Evolutionary conservation across 2,797 vertebrate genomes (phyloP), one percentile per base, ranked within the genome.

Genomic region (Mormyrus proboscirostris): DNA sequence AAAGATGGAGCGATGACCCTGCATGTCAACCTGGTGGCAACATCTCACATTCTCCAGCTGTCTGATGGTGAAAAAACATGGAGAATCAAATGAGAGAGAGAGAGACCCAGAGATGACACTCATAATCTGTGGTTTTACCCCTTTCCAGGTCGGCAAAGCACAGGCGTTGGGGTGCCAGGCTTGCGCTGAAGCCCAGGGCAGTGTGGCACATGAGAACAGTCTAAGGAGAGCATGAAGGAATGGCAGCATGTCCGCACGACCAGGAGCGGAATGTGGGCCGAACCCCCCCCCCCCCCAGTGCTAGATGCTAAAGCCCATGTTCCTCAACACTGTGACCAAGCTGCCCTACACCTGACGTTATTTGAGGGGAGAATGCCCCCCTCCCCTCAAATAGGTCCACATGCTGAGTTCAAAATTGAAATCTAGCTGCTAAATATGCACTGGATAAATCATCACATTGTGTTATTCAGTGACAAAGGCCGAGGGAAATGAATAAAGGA

Each of bases 161-260:
- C 22, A 3, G 87, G 47, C 89, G 90, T 89, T 86, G 92, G 94
- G 94, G 93, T 93, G 93, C 92, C 93, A 89, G 19, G 29, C 83
- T 88, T 88, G 85, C 12, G 0, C 25, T 62, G 50, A 73, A 33
- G 86, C 51, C 86, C n/a, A 12, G 41, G 89, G 51, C 51, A 8
- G 29, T 59, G 86, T 33, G 38, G 69, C 41, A 82, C 22, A 82
- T 14, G 33, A 47, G 76, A 49, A 79, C 14, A n/a, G 33, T 89
- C 84, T 59, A 38, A 51, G 88, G 69, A 82, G 90, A 59, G 65
- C 89, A 85, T 44, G 50, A 88, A 12, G 90, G 88, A 90, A 86
- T 92, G 38, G 90, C 79, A 89, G 85, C 25, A 84, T 44, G 55
- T 57, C 47, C 12, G n/a, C 3, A 62, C 9, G 1, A n/a, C 41